Conservation (phyloP, 2,888 invertebrate genomes). For the Metacarcinus magister region DNA sequence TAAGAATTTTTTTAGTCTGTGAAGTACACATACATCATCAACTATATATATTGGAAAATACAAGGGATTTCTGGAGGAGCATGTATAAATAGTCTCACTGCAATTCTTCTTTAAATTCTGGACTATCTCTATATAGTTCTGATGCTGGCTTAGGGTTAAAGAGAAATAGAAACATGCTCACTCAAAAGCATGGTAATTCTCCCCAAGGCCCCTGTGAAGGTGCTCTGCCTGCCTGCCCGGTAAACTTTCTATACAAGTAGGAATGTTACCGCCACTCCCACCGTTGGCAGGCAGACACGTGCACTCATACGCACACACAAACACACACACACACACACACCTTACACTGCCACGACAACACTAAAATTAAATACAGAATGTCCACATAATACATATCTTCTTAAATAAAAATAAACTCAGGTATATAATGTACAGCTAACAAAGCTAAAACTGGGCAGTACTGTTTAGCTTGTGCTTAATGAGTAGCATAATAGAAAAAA, state of each 20-base stretch:
- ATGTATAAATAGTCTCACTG: no score
- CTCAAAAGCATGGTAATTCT: neutral
- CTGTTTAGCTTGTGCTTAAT: constrained; percentile 28
- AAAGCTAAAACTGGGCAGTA: constrained; percentile 32
- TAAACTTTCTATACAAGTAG: constrained; percentile 16
- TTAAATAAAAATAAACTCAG: neutral
- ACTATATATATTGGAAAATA: no score
- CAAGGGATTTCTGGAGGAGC: no score
- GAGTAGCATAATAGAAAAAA: neutral
- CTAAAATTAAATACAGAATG: constrained; percentile 14
- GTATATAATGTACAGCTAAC: neutral
- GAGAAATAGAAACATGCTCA: neutral
- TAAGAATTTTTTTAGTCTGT: no score
- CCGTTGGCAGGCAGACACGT: neutral
- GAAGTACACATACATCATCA: no score
- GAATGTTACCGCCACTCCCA: constrained; percentile 40
- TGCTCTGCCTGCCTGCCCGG: neutral
- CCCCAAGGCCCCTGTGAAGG: neutral
- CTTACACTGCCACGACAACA: neutral
- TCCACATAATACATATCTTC: constrained; percentile 21
- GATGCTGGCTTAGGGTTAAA: no score
- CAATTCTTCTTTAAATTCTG: no score
- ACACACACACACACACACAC: neutral
- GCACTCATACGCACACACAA: neutral
- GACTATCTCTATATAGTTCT: no score